Conservation (phyloP, 2,888 invertebrate species). For the Morinoia aosen region DNA sequence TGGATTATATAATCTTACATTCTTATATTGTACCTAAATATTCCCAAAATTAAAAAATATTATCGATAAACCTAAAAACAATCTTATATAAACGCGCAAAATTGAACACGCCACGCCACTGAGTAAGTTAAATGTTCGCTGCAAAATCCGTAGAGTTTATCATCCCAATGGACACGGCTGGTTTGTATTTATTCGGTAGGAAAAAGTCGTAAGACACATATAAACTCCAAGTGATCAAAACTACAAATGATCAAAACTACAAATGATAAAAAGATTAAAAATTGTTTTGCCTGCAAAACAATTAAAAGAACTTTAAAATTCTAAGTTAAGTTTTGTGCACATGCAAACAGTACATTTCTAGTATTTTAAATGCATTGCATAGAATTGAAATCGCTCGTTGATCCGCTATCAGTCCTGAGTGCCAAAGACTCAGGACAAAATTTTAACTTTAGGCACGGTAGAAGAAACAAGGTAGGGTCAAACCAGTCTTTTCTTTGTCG, state of each 20-base stretch:
- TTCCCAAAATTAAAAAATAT: too few relatives aligned
- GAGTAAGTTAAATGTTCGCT: too few relatives aligned
- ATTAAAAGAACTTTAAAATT: not conserved
- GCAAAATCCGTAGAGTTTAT: too few relatives aligned
- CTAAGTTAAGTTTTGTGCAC: not conserved
- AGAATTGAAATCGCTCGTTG: not conserved
- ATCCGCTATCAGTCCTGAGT: not conserved
- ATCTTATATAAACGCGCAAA: too few relatives aligned
- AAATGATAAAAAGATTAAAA: too few relatives aligned
- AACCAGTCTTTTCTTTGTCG: too few relatives aligned
- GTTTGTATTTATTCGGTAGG: constrained; percentile 58
- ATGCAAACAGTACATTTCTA: not conserved
- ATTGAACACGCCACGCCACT: too few relatives aligned
- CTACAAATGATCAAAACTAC: constrained; percentile 73
- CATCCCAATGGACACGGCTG: constrained; percentile 40
- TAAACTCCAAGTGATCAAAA: constrained; percentile 86
- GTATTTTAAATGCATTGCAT: not conserved
- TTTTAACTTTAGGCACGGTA: not conserved
- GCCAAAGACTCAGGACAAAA: not conserved
- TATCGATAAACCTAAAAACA: too few relatives aligned
- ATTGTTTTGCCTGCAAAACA: too few relatives aligned
- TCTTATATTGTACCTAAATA: too few relatives aligned
- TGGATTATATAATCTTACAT: too few relatives aligned
- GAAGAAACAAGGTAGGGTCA: not conserved
- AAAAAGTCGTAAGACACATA: constrained; percentile 74